phyloP scores from a whole-genome alignment of 2,797 vertebrate genomes.

The Neosilurus mollespiculum region DNA sequence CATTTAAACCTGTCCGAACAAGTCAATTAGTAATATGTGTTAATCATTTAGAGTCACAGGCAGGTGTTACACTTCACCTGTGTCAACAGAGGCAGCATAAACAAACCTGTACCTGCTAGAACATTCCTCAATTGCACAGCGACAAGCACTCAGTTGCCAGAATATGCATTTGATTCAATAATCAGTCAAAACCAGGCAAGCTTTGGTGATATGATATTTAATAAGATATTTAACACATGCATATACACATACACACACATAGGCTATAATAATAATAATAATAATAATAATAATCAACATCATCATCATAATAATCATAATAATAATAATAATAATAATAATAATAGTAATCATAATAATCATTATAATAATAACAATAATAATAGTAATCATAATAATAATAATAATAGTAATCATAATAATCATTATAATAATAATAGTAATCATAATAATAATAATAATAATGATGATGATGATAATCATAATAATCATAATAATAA shows the following conservation, averaged over 20 bases:
- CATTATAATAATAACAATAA: no score
- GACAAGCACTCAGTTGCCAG: not conserved
- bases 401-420: no score
- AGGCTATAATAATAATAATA: not conserved
- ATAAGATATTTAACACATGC: not conserved
- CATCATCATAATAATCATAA: no score
- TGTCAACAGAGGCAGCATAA: not conserved
- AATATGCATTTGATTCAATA: no score
- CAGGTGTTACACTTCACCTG: slow-evolving; percentile 9
- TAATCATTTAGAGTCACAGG: slow-evolving; percentile 22
- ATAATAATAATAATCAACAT: no score
- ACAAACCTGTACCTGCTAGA: not conserved
- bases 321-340: no score
- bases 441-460: no score
- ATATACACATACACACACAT: not conserved
- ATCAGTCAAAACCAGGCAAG: not conserved
- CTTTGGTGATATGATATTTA: not conserved
- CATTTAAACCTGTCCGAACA: slow-evolving; percentile 3
- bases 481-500: no score
- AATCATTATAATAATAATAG: no score
- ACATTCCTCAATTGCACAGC: not conserved
- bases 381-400: no score
- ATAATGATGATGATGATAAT: no score
- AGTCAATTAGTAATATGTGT: slow-evolving; percentile 17
- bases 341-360: no score